Evolutionary conservation across 2,888 invertebrate genomes (phyloP), one percentile per base, ranked within the genome.

Genomic region (Venusia cambrica): DNA sequence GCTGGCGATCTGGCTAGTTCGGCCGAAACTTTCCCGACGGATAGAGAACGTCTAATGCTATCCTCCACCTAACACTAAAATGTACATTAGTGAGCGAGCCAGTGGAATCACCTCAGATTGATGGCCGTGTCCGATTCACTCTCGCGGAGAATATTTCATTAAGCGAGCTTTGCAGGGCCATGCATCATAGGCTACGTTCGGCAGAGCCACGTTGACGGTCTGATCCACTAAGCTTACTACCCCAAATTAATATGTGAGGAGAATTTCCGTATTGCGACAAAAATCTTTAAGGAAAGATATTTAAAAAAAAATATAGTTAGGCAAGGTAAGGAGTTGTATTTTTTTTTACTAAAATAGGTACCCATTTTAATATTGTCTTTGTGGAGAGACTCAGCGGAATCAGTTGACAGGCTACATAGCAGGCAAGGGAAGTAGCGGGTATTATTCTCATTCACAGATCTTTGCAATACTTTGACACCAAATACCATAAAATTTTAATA

Each of bases 131-230:
- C 76, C 62, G 66, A 70, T 77, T 70, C 75, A 73, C 68, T 73
- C 66, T 68, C 64, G 67, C 69, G 58, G 57, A 71, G 73, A 74
- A 84, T 84, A 83, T 84, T 84, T 85, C 80, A 84, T 80, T 83
- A 80, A 72, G 68, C 68, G 71, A 69, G 73, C 72, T 70, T 63
- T 61, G 69, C 74, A 68, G 51, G 57, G 70, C 77, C 69, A 81
- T 84, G 83, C 69, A 80, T 84, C 84, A 84, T 77, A 76, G 75
- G 67, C 72, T 70, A 66, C 62, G 66, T 62, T 60, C 58, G 63
- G 64, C 63, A 57, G 59, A 72, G 68, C 73, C 69, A 62, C 68
- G 81, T 62, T 73, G 76, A 71, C 80, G 67, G 59, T 53, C 58
- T 75, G 73, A 80, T 79, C 81, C 81, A 72, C 73, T 70, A 63